Evolutionary conservation across 2,888 invertebrate species (phyloP), one percentile per base, ranked within the genome.

Genomic region (Gymnosoma rotundatum): DNA sequence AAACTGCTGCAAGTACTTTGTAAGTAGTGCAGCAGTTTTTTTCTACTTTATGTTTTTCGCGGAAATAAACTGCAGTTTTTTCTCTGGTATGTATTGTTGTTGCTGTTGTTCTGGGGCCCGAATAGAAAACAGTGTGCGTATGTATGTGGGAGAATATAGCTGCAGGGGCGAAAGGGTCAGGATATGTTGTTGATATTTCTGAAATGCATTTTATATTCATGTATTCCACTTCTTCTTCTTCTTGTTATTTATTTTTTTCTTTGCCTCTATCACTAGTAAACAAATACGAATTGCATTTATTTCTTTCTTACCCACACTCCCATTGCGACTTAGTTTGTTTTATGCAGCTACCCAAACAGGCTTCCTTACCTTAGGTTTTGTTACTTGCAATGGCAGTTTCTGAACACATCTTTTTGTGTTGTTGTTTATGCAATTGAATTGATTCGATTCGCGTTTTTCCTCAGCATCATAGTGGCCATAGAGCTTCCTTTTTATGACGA

Each of bases 161-260:
- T 32, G 8, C n/a, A 0, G 32, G n/a, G 12, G 63, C 32, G 14
- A n/a, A 36, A 20, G 16, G 52, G 61, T 25, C 52, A 61, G 61
- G 60, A 54, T 70, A 18, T 63, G 73, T 60, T 36, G 21, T 63
- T 61, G 38, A 25, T 56, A 61, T 58, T 56, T 6, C 36, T 76
- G 58, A 69, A 75, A 82, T 78, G 76, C 58, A 73, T 81, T 81
- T 79, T 60, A 75, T 83, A 50, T 83, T 78, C 74, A 75, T 64
- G 50, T 64, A 38, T 74, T 75, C 76, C 70, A 70, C 83, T 80
- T 72, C 81, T 82, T 86, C 83, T 80, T 86, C 25, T 25, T 5
- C 5, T 32, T 32, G 86, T 88, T 86, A 87, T 85, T 86, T 87
- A n/a, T 88, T 42, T 38, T 67, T 66, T 64, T 61, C 36, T 50